A percentile compares a stretch with the other conserved stretches of the same genome.
Conservation (phyloP, 2,888 invertebrate species). For the Atherix ibis region DNA sequence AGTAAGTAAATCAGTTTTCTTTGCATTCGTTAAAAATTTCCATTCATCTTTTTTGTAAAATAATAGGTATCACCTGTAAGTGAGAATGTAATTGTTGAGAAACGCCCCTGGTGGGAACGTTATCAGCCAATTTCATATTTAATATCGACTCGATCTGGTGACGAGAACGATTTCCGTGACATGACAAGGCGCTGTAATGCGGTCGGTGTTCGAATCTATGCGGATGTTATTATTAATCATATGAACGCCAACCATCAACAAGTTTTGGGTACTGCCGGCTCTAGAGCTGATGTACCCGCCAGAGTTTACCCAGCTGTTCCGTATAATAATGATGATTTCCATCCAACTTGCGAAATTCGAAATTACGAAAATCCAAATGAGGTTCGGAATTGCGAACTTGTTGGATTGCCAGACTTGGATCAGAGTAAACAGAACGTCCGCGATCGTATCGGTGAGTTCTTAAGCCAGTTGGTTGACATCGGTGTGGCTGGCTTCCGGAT, state of each 20-base stretch:
- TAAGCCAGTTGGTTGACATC: conserved; percentile 32
- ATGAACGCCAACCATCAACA: conserved; percentile 41
- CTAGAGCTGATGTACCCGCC: conserved; percentile 35
- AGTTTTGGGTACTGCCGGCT: conserved; percentile 42
- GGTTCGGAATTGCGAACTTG: conserved; percentile 29
- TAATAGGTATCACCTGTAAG: conserved; percentile 55
- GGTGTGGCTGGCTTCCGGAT: conserved; percentile 78
- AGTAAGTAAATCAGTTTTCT: too few species aligned
- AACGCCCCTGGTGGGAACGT: conserved; percentile 68
- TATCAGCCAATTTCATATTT: conserved; percentile 71
- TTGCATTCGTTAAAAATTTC: too few species aligned
- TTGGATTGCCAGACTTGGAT: conserved; percentile 36
- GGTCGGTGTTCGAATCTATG: conserved; percentile 63
- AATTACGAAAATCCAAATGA: conserved; percentile 36
- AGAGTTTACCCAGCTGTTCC: conserved; percentile 48
- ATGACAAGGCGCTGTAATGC: conserved; percentile 65
- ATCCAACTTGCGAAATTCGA: conserved; percentile 33
- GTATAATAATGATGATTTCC: conserved; percentile 41
- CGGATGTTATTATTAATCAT: conserved; percentile 68
- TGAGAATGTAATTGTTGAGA: conserved; percentile 44
- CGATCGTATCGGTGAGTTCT: conserved; percentile 34
- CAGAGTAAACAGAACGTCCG: conserved; percentile 41
- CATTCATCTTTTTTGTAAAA: too few species aligned
- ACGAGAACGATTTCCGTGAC: conserved; percentile 45
- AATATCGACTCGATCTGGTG: conserved; percentile 55